These are phyloP conservation scores for Romanogobio albipinnatus DNA, from an alignment of 2,113 vertebrate genomes.

Conservation along the genomic window DNA sequence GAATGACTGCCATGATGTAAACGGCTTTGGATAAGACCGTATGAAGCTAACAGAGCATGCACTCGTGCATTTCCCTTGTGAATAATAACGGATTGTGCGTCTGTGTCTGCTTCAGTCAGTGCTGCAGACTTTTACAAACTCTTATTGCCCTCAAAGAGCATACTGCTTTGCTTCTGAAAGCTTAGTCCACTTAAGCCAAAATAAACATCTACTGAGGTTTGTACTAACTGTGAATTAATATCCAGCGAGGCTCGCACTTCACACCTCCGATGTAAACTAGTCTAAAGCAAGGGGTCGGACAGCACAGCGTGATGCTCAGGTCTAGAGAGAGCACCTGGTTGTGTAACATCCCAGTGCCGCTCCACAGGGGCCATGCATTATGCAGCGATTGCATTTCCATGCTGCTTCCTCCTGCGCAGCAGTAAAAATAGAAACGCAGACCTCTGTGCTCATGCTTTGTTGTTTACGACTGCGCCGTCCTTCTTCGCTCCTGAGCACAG, in stretches of 20 bases:
- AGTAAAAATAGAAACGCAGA: slow-evolving; percentile 78
- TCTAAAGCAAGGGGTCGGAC: slow-evolving; percentile 16
- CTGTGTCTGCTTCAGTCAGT: background rate
- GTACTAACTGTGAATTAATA: background rate
- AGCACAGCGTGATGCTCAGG: slow-evolving; percentile 25
- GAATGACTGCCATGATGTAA: slow-evolving; percentile 48
- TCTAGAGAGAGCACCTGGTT: slow-evolving; percentile 60
- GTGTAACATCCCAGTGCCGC: slow-evolving; percentile 60
- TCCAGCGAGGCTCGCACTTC: background rate
- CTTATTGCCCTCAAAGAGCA: background rate
- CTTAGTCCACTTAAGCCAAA: background rate
- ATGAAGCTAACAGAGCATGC: slow-evolving; percentile 51
- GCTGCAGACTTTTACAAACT: slow-evolving; percentile 24
- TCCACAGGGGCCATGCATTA: slow-evolving; percentile 72
- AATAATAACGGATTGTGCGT: slow-evolving; percentile 32
- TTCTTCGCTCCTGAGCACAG: slow-evolving; percentile 51
- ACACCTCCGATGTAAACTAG: background rate
- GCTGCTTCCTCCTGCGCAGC: slow-evolving; percentile 66
- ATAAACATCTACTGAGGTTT: background rate
- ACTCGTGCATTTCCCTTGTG: slow-evolving; percentile 43
- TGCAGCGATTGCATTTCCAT: slow-evolving; percentile 69
- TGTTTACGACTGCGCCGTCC: slow-evolving; percentile 64
- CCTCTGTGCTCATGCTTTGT: slow-evolving; percentile 67
- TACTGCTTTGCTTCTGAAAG: background rate
- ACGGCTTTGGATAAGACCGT: slow-evolving; percentile 37